Evolutionary conservation across 2,113 vertebrate species (phyloP).

Genomic region (Hyaena hyaena): DNA sequence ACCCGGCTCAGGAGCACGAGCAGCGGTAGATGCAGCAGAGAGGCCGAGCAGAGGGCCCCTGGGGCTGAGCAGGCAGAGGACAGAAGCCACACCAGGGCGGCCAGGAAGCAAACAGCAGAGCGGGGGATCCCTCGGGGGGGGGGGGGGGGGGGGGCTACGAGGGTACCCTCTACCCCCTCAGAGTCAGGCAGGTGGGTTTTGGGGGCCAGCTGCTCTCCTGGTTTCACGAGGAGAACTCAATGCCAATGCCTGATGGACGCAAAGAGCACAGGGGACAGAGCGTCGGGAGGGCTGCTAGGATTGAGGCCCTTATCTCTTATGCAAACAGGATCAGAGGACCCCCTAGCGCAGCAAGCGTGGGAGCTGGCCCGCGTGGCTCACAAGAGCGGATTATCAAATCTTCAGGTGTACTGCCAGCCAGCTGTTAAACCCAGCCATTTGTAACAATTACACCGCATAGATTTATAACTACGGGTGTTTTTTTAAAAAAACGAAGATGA

Average conservation of each 20-base stretch:
- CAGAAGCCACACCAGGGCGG: accelerated
- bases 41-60: not conserved
- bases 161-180: not conserved
- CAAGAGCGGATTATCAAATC: not conserved
- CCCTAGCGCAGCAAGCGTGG: not conserved
- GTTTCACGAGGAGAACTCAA: not conserved
- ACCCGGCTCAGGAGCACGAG: not conserved
- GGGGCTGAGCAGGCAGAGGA: not conserved
- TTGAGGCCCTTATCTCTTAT: not conserved
- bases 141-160: not conserved
- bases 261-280: not conserved
- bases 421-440: not conserved
- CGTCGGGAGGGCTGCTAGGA: accelerated
- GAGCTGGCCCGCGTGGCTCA: accelerated
- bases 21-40: not conserved
- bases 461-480: not conserved
- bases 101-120: not conserved
- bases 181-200: not conserved
- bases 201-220: not conserved
- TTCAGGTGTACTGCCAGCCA: not conserved
- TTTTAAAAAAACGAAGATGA: not conserved
- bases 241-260: not conserved
- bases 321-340: not conserved
- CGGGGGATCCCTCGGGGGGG: not conserved
- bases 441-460: not conserved